These are phyloP conservation scores for Malurus leucopterus DNA, from an alignment of 2,797 vertebrate genomes.

Conservation along the genomic window DNA sequence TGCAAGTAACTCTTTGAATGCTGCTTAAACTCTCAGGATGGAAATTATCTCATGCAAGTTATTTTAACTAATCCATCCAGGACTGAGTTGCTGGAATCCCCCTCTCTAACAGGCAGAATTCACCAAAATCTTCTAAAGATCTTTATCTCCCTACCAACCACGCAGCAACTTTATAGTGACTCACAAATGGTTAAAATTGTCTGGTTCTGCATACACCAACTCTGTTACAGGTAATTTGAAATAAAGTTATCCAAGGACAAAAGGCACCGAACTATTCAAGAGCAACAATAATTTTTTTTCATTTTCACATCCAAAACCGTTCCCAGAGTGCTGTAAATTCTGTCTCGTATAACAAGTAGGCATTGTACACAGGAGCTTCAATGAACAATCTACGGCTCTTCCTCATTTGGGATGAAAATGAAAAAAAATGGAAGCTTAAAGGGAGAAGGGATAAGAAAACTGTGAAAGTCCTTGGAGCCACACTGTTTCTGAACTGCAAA, in stretches of 20 bases:
- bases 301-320: background rate
- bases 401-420: background rate
- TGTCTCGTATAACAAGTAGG: background rate
- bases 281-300: background rate
- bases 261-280: background rate
- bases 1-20: background rate
- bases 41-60: background rate
- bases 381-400: background rate
- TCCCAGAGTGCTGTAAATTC: background rate
- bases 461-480: background rate
- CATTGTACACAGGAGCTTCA: background rate
- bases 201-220: background rate
- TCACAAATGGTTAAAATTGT: background rate
- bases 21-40: background rate
- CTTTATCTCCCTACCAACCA: background rate
- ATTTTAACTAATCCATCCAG: background rate
- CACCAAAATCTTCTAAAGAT: background rate
- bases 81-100: background rate
- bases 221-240: background rate
- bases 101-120: background rate
- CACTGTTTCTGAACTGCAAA: background rate
- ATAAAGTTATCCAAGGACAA: background rate
- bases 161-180: background rate
- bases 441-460: background rate
- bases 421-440: background rate